Conservation (phyloP, 2,113 vertebrate species). For the Semnornis frantzii region DNA sequence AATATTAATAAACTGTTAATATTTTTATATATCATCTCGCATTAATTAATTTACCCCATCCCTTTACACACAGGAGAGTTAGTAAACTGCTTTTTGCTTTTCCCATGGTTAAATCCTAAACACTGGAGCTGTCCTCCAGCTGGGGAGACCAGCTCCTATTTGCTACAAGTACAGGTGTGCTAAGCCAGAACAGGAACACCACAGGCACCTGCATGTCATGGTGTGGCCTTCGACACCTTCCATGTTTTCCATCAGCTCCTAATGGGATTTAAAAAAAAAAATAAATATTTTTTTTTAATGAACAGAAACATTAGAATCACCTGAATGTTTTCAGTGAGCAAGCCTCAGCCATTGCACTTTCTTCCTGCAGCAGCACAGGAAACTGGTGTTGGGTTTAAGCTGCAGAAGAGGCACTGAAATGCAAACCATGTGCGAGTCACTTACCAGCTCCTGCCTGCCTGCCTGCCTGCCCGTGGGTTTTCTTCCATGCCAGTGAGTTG, state of each 20-base stretch:
- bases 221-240: neutral
- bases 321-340: neutral
- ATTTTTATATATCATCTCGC: too few relatives aligned
- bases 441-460: neutral
- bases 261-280: too few relatives aligned
- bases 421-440: neutral
- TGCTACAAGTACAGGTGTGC: neutral
- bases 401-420: neutral
- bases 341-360: neutral
- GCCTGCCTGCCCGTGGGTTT: neutral
- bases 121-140: neutral
- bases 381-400: neutral
- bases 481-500: fast-evolving
- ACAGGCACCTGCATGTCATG: neutral
- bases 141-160: neutral
- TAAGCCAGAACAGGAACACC: neutral
- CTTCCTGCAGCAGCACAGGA: neutral
- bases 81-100: neutral
- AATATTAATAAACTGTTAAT: too few relatives aligned
- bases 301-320: neutral
- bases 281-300: neutral
- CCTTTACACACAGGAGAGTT: neutral
- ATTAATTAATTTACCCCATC: too few relatives aligned
- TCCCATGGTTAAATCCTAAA: neutral
- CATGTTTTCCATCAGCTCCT: neutral